phyloP scores from a whole-genome alignment of 2,888 invertebrate species.

The Tachina lurida region DNA sequence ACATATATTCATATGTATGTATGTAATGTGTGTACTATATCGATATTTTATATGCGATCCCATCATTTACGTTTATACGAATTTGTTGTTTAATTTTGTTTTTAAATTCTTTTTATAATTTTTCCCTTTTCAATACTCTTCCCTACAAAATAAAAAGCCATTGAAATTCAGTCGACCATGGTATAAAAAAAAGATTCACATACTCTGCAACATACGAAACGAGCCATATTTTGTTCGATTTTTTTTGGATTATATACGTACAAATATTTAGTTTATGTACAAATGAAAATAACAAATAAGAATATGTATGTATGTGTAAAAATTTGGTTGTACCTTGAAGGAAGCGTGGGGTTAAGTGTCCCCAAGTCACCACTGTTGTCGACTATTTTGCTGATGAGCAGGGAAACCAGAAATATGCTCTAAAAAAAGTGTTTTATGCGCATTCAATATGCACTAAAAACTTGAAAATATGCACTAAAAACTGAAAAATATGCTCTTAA shows the following conservation, averaged over 20 bases:
- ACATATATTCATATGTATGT: background rate
- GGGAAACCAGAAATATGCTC: no score
- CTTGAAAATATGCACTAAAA: no score
- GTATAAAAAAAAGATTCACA: constrained; percentile 62
- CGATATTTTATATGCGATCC: constrained; percentile 52
- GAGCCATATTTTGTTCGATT: constrained; percentile 47
- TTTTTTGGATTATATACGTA: constrained; percentile 55
- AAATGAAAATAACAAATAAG: constrained; percentile 1
- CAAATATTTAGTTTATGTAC: constrained; percentile 48
- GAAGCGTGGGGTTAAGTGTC: no score
- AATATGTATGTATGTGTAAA: background rate
- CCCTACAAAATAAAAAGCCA: constrained; percentile 70
- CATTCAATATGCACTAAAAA: no score
- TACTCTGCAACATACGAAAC: constrained; percentile 54
- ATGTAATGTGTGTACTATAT: background rate
- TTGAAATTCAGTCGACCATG: constrained; percentile 75
- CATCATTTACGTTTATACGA: constrained; percentile 65
- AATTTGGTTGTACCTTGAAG: background rate
- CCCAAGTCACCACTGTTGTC: no score
- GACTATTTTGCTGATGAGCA: no score
- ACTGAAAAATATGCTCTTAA: no score
- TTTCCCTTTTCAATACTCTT: constrained; percentile 57
- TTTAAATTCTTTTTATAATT: constrained; percentile 47
- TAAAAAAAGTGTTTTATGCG: no score
- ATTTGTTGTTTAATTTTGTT: constrained; percentile 64